Base-by-base conservation (phyloP, 2,797 vertebrate genomes). In the Cynodonichthys magdalenae region DNA sequence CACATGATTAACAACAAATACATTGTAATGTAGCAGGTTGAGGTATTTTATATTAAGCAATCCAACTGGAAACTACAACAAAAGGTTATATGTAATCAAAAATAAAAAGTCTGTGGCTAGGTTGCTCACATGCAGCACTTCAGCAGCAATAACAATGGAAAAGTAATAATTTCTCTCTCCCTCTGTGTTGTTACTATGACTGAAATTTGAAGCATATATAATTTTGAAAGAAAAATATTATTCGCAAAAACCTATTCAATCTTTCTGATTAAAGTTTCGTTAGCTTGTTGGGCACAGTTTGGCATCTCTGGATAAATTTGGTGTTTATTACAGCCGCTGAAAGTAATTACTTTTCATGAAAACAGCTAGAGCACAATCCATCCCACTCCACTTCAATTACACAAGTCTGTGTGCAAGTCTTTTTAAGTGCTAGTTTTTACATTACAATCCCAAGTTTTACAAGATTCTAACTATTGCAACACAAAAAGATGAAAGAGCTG, bases 311-410 rank as follows among this genome's bases (percentile, higher is more conserved):
- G 36, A 19, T 31, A 41, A 48, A 69, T 76, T 76, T 69, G 39
- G 58, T 73, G 80, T 85, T 84, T 83, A 84, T 85, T 79, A 57
- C 61, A 82, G 61, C 65, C 61, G 63, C 77, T 57, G 34, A 69
- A 80, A 64, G 69, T 73, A 79, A 82, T 79, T 53, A 74, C 72
- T 66, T 59, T 52, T 75, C 57, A 12, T 60, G 66, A 70, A 68
- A 66, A 78, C 48, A 3, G 10, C 73, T 46, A n/a, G 42, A 2
- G 34, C 10, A 1, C 44, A 6, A 28, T 63, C 64, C 53, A 63
- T 55, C 58, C 59, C 52, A 51, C 39, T 55, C 18, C 62, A 70
- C 34, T 44, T 53, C 51, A 75, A 71, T 75, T 64, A 77, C 39
- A 46, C 34, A 52, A 53, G 55, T 53, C 41, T 1, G 6, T 34